Base-by-base conservation (phyloP, 2,797 vertebrate species). In the Mormyrus proboscirostris region DNA sequence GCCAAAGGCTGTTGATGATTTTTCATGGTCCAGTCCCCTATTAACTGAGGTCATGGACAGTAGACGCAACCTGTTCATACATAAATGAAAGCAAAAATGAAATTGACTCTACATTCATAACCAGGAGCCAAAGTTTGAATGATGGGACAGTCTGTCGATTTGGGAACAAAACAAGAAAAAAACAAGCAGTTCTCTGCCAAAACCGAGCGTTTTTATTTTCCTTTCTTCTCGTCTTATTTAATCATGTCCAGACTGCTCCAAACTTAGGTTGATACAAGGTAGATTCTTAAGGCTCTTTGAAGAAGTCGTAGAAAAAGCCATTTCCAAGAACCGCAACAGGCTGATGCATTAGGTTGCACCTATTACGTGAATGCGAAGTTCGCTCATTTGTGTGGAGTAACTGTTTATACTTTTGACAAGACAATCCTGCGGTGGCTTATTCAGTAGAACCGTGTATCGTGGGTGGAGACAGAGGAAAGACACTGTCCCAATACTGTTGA, bases 341-440 rank as follows among this genome's bases (percentile, higher is more conserved):
- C 83, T 86, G 14, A 69, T 55, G 22, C 44, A 83, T 50, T 85
- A 22, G n/a, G 10, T 85, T 51, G 22, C 83, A 51, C 49, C 44
- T 85, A 51, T 5, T 53, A 85, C 83, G 49, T 16, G 49, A 51
- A 51, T 50, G 25, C 47, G 14, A 53, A 50, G 83, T 14, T 85
- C 10, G 49, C 86, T 44, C 33, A 22, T 33, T 55, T 62, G 86
- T 87, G 86, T 16, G 86, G 86, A 87, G 53, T 57, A 87, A 87
- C 51, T 51, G 53, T 87, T 57, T 59, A 87, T 57, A 33, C 55
- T 88, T 96, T 96, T 93, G 95, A 95, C 95, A 94, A 96, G 96
- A 97, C 96, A 96, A 96, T 97, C 96, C 93, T 91, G 93, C 93
- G 92, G 94, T 95, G 93, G 95, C 95, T 84, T 62, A 50, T 55